Conservation (phyloP, 2,113 vertebrate genomes). For the Xiphorhynchus elegans region DNA sequence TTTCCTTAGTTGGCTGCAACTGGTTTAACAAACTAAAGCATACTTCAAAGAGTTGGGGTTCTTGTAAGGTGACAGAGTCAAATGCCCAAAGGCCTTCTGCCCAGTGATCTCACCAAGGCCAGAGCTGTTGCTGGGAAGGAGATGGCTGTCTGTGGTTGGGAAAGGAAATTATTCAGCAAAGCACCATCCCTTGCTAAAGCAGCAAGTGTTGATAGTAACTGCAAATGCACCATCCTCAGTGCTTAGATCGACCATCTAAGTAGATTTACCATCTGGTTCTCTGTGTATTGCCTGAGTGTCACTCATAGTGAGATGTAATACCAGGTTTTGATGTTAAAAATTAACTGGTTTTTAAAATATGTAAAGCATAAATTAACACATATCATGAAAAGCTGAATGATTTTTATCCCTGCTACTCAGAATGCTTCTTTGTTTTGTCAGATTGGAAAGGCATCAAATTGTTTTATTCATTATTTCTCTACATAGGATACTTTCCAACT, state of each 20-base stretch:
- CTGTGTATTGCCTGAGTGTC: background rate
- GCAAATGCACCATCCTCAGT: background rate
- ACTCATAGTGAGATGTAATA: background rate
- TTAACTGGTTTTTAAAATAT: background rate
- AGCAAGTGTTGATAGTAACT: background rate
- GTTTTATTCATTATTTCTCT: constrained; percentile 53
- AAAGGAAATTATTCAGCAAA: background rate
- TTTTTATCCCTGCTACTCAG: background rate
- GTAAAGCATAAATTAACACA: constrained; percentile 35
- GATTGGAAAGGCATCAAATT: constrained; percentile 35
- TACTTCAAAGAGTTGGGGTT: background rate
- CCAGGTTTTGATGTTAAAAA: background rate
- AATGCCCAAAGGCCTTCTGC: background rate
- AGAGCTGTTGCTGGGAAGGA: background rate
- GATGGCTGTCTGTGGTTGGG: background rate
- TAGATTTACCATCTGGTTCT: background rate
- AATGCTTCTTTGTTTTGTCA: constrained; percentile 48
- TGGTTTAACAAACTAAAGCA: background rate
- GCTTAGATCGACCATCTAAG: background rate
- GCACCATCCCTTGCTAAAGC: background rate
- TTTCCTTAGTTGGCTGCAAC: background rate
- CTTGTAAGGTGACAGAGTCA: background rate
- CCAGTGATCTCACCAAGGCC: background rate
- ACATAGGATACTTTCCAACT: background rate
- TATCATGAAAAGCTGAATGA: background rate